phyloP scores from a whole-genome alignment of 2,888 invertebrate species.

The Metallyticus violacea region DNA sequence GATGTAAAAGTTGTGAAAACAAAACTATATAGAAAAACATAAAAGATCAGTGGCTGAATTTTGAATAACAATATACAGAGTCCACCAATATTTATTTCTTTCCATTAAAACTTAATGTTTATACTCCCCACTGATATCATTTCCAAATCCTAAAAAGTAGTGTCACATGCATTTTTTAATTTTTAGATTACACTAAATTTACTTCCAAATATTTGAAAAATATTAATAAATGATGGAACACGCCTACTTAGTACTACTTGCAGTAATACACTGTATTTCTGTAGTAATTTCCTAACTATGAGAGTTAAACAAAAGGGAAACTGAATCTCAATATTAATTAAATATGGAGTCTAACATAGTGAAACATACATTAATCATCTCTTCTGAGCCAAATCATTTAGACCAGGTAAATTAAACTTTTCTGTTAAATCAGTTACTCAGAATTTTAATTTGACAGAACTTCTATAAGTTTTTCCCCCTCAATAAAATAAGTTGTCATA shows the following conservation, averaged over 20 bases:
- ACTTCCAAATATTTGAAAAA: background rate
- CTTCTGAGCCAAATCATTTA: too few species aligned
- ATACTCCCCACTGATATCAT: background rate
- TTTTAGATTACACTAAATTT: background rate
- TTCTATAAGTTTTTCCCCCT: background rate
- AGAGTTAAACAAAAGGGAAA: background rate
- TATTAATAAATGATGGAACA: background rate
- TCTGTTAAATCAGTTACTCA: background rate
- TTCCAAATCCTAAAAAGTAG: background rate
- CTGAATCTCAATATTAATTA: too few species aligned
- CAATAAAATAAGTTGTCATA: background rate
- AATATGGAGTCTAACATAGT: too few species aligned
- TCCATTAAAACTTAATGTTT: background rate
- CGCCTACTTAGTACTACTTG: background rate
- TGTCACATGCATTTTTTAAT: background rate
- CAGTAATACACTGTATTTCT: too few species aligned
- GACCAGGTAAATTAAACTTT: too few species aligned
- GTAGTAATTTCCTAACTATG: background rate
- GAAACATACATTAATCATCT: too few species aligned
- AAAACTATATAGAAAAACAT: background rate
- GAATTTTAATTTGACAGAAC: background rate
- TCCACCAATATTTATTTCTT: background rate
- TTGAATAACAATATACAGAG: background rate
- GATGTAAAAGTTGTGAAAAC: background rate
- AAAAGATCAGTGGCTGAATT: background rate